These are phyloP conservation scores for Gastracanthus pulcherrimus DNA, from an alignment of 2,888 invertebrate genomes.

Conservation along the genomic window DNA sequence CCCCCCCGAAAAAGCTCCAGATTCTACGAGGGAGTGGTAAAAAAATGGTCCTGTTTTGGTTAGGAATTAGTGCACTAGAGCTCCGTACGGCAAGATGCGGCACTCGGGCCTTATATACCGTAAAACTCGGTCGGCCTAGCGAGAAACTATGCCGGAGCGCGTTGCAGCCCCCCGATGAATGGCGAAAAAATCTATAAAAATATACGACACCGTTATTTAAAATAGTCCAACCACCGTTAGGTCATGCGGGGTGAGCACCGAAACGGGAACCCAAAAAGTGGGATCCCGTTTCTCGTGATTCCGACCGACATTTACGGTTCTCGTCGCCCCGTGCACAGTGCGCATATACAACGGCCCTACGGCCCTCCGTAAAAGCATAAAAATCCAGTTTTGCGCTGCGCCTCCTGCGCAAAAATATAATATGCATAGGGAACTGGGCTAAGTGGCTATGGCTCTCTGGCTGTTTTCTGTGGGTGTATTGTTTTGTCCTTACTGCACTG, in stretches of 20 bases:
- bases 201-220: conserved; percentile 75
- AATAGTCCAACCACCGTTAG: conserved; percentile 70
- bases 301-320: conserved; percentile 59
- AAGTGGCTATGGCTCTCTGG: no score
- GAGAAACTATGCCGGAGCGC: no score
- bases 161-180: neutral
- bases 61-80: conserved; percentile 73
- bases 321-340: neutral
- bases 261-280: conserved; percentile 71
- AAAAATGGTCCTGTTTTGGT: conserved; percentile 74
- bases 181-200: conserved; percentile 67
- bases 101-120: conserved; percentile 60
- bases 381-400: conserved; percentile 59
- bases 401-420: neutral
- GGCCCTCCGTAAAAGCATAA: conserved; percentile 66
- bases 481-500: conserved; percentile 17
- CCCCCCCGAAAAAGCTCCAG: conserved; percentile 65
- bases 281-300: conserved; percentile 69
- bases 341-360: neutral
- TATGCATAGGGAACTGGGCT: neutral
- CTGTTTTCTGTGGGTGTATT: neutral
- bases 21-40: conserved; percentile 61
- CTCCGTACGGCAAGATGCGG: no score
- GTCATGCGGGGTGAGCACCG: conserved; percentile 62
- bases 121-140: conserved; percentile 57